phyloP scores from a whole-genome alignment of 2,888 invertebrate genomes.

The Eupsilia transversa region DNA sequence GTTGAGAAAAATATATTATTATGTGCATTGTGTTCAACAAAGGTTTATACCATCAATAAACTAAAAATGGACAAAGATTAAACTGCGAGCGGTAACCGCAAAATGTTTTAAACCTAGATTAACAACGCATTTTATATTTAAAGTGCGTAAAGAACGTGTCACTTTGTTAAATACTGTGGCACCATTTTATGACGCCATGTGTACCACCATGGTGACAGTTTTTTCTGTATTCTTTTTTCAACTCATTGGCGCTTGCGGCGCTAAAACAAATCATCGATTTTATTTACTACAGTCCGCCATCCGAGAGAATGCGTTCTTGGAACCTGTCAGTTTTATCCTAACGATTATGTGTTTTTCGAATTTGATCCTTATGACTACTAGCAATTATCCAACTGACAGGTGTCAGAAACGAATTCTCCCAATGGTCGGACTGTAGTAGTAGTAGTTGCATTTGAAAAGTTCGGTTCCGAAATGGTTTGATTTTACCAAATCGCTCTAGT shows the following conservation, averaged over 20 bases:
- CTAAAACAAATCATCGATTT: neutral
- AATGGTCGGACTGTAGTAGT: too few species aligned
- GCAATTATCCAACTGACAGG: too few species aligned
- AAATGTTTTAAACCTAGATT: conserved; percentile 63
- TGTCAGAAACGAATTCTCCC: too few species aligned
- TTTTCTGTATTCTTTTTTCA: conserved; percentile 16
- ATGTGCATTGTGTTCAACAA: neutral
- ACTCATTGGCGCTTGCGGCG: neutral
- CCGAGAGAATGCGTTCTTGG: too few species aligned
- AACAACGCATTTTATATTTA: conserved; percentile 57
- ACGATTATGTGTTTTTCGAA: too few species aligned
- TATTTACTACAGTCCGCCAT: neutral
- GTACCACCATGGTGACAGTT: neutral
- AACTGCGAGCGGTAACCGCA: conserved; percentile 57
- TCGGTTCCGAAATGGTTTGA: neutral
- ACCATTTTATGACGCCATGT: conserved; percentile 38
- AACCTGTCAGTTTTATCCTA: too few species aligned
- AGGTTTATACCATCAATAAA: conserved; percentile 33
- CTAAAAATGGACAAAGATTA: conserved; percentile 55
- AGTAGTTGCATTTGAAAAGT: neutral
- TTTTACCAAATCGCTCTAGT: neutral
- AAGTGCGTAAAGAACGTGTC: conserved; percentile 54
- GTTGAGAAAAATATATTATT: neutral
- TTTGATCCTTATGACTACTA: too few species aligned
- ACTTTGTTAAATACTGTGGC: conserved; percentile 40